Evolutionary conservation across 2,113 vertebrate genomes (phyloP), one percentile per base, ranked within the genome.

Genomic region (Furnarius figulus): DNA sequence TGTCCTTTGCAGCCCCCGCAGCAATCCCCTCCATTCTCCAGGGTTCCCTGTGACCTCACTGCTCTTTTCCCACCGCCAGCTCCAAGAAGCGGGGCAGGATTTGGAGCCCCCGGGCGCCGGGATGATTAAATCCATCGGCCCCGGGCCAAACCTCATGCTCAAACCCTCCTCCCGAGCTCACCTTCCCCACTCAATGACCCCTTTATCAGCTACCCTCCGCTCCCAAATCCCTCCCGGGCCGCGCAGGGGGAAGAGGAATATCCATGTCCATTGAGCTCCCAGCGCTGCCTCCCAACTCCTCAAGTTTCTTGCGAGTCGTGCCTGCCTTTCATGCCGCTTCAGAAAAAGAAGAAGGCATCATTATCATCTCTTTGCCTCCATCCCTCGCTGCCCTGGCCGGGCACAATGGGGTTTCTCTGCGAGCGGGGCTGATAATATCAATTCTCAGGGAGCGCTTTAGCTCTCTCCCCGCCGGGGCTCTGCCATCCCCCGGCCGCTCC

Each of bases 401-500:
- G 35, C 46, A 77, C 42, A 93, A 95, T 85, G 47, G 37, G n/a
- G 65, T 80, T 81, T 78, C 76, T 91, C 91, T 95, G 93, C 92
- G 87, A 93, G 92, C 58, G 82, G 73, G 85, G 76, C 76, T 58
- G 94, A 93, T 95, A 95, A 85, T 78, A 94, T 92, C 94, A 87
- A 49, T 95, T 91, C 89, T 90, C 93, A 94, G 87, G 62, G 52
- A 33, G 47, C 63, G 66, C 56, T n/a, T 95, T 78, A 63, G 39
- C 65, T 89, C 76, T 91, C 73, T 71, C 76, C 73, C 92, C 3
- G 2, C 52, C 28, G 19, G 44, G 44, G 44, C 18, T 21, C 19
- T 33, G 40, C 5, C 40, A 40, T 40, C 39, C 39, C 39, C 39
- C 39, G 39, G 12, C 9, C 39, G 39, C 39, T 9, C 39, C 39